phyloP scores from a whole-genome alignment of 2,888 invertebrate species.

The Stenoptilia bipunctidactyla region DNA sequence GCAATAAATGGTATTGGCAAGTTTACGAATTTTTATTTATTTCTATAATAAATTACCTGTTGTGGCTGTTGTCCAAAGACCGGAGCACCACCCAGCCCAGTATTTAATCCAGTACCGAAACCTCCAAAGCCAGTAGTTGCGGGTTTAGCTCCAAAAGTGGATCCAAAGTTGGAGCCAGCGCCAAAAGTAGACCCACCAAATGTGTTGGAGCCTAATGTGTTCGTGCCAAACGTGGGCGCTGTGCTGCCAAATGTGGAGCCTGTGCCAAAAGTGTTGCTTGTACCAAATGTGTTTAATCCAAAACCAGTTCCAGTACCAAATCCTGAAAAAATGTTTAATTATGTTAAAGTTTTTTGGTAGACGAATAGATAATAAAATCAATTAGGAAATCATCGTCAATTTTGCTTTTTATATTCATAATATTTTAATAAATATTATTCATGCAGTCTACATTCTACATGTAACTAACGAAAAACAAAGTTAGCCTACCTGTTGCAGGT shows the following conservation, averaged over 20 bases:
- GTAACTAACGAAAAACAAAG: background rate
- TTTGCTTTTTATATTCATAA: too few relatives aligned
- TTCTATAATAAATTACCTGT: slow-evolving; percentile 22
- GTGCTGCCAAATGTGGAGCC: slow-evolving; percentile 40
- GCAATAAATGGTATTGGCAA: too few relatives aligned
- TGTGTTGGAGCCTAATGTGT: slow-evolving; percentile 36
- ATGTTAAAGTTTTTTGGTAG: too few relatives aligned
- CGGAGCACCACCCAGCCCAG: slow-evolving; percentile 46
- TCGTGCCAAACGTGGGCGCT: slow-evolving; percentile 40
- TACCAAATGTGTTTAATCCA: slow-evolving; percentile 19
- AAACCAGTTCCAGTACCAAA: slow-evolving; percentile 33
- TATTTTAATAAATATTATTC: background rate
- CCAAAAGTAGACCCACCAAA: slow-evolving; percentile 34
- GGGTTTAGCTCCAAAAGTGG: slow-evolving; percentile 60
- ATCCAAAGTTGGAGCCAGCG: slow-evolving; percentile 31
- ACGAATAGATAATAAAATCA: too few relatives aligned
- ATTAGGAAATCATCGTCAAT: too few relatives aligned
- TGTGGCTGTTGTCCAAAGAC: slow-evolving; percentile 59
- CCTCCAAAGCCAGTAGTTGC: slow-evolving; percentile 56
- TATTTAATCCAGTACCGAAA: slow-evolving; percentile 42
- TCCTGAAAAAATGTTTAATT: too few relatives aligned
- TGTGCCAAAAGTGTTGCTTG: slow-evolving; percentile 33
- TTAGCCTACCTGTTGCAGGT: slow-evolving; percentile 39
- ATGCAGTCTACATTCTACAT: background rate
- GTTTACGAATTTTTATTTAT: too few relatives aligned